Base-by-base conservation (phyloP, 30 jellyfish, hydroid and myxozoan genomes). In the Hydractinia symbiolongicarpus region DNA sequence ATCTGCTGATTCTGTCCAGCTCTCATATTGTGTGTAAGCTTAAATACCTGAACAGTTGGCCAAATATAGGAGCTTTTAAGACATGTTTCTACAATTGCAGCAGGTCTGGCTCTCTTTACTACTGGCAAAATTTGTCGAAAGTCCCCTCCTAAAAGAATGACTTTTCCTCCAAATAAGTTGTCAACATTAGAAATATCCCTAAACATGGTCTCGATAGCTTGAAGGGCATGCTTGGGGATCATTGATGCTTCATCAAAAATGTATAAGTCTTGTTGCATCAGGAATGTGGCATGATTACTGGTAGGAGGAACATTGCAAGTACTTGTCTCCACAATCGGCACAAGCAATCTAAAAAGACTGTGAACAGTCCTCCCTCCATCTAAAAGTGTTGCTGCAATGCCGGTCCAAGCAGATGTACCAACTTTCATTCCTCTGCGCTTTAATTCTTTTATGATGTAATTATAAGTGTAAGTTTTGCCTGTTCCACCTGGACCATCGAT, bases 171-270 rank as follows among this genome's bases (percentile, higher is more conserved):
- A 76, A 82, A 54, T 6, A 19, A 82, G 15, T n/a, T 17, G 19
- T 82, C 53, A 56, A n/a, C 76, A 61, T 51, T 13, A 55, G 79
- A 76, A 17, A 76, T 17, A 64, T 83, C 92, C 54, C 76, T 44
- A 11, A 74, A 61, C n/a, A 71, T 44, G 7, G 14, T 49, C 55
- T 82, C 64, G 20, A 82, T 55, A 5, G 82, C 61, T 13, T 54
- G 10, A 9, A 82, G 71, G 19, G 90, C 90, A 53, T 52, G 49
- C 73, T 82, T 79, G 1, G 90, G 87, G 19, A 61, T 77, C 84
- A 51, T 76, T 9, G 90, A 76, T 5, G 92, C 92, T 51, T 83
- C 92, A 58, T 83, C 92, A 86, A 86, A 64, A 7, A 83, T 58
- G 66, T 9, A 73, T 50, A 40, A 79, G 13, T 50, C 73, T 82